These are phyloP conservation scores for Muscicapa comitata DNA, from an alignment of 2,797 vertebrate genomes.

Conservation along the genomic window DNA sequence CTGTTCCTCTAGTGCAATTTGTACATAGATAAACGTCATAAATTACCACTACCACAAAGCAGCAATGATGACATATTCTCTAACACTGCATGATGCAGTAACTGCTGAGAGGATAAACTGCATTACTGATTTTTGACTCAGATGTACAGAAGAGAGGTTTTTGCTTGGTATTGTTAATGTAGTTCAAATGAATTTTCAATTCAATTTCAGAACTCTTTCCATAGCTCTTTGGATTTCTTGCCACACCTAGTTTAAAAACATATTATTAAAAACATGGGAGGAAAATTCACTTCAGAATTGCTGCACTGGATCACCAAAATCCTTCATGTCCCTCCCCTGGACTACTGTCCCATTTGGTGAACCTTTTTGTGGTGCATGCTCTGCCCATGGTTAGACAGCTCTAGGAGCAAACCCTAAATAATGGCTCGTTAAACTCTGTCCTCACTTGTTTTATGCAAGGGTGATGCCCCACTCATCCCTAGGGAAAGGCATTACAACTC, in stretches of 20 bases:
- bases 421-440: background rate
- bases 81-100: background rate
- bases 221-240: background rate
- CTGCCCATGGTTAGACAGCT: background rate
- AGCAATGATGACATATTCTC: background rate
- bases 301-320: background rate
- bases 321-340: background rate
- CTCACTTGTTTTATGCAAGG: background rate
- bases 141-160: background rate
- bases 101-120: background rate
- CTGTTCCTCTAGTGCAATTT: background rate
- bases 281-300: background rate
- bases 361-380: background rate
- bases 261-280: background rate
- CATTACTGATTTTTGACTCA: background rate
- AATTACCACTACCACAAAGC: background rate
- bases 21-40: background rate
- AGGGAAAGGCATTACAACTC: background rate
- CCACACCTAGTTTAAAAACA: background rate
- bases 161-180: background rate
- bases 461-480: background rate
- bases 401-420: background rate
- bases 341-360: accelerated
- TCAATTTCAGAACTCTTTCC: background rate
- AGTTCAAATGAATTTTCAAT: background rate